phyloP scores from a whole-genome alignment of 2,888 invertebrate genomes.

The Erebia epiphron region DNA sequence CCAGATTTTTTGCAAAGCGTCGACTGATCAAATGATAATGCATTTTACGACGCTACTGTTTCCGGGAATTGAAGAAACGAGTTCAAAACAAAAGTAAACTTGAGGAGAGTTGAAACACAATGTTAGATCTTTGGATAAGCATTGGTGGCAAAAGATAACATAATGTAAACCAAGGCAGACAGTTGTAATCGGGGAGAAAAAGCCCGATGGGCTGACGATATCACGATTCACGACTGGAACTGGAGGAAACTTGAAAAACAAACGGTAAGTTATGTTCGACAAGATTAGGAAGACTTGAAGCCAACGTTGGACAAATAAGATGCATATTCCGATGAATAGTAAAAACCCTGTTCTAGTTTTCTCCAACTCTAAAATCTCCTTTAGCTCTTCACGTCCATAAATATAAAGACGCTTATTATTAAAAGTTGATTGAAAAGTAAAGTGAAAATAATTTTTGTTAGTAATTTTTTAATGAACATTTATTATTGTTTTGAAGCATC shows the following conservation, averaged over 20 bases:
- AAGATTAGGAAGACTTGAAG: not conserved
- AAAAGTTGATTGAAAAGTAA: not conserved
- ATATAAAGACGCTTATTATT: not conserved
- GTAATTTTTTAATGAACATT: no score
- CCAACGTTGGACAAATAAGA: not conserved
- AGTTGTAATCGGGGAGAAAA: conserved; percentile 3
- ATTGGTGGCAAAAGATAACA: not conserved
- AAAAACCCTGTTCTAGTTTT: not conserved
- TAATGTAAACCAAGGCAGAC: not conserved
- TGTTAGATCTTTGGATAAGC: not conserved
- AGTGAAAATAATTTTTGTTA: not conserved
- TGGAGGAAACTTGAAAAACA: not conserved
- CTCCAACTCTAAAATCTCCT: no score
- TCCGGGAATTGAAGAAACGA: not conserved
- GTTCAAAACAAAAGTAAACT: not conserved
- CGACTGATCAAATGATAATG: conserved; percentile 8
- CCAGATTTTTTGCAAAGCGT: no score
- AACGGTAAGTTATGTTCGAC: not conserved
- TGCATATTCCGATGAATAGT: not conserved
- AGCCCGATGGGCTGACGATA: not conserved
- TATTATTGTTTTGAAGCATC: no score
- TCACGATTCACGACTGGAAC: not conserved
- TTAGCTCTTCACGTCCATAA: not conserved
- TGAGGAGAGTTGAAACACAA: not conserved
- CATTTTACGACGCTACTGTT: not conserved